Percentiles rank a stretch among this genome's conserved stretches.
These are phyloP conservation scores for Coenonympha glycerion DNA, from an alignment of 2,888 invertebrate genomes.

Conservation along the genomic window DNA sequence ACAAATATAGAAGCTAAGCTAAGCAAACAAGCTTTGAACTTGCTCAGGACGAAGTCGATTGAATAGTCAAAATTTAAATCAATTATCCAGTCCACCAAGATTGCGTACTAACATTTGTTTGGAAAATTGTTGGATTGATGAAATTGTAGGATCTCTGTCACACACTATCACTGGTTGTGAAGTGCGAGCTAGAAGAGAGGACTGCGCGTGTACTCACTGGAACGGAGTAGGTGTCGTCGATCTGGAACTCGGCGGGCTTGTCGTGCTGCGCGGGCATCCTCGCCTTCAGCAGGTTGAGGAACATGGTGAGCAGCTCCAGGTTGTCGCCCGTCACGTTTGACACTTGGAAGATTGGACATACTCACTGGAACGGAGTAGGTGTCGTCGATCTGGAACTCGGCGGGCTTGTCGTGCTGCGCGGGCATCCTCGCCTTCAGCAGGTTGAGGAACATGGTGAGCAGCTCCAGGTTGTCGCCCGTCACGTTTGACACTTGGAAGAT, in stretches of 20 bases:
- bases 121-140: too few species aligned
- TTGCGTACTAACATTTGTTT: too few species aligned
- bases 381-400: constrained; percentile 99
- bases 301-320: neutral
- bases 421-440: constrained; percentile 91
- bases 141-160: too few species aligned
- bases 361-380: constrained; percentile 95
- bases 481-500: too few species aligned
- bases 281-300: constrained; percentile 83
- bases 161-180: too few species aligned
- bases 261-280: constrained; percentile 88
- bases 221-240: constrained; percentile 98
- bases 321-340: constrained; percentile 75
- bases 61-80: too few species aligned
- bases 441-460: constrained; percentile 26
- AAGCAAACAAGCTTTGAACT: too few species aligned
- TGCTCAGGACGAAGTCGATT: too few species aligned
- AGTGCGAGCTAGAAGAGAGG: too few species aligned
- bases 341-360: too few species aligned
- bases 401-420: constrained; percentile 89
- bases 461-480: constrained; percentile 74
- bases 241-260: constrained; percentile 97
- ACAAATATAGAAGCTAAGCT: too few species aligned
- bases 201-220: constrained; percentile 84
- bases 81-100: too few species aligned